Percentiles rank a stretch among this genome's conserved stretches.
These are phyloP conservation scores for Drosophila fuyamai DNA, from an alignment of 1,140 invertebrate species.

Conservation along the genomic window DNA sequence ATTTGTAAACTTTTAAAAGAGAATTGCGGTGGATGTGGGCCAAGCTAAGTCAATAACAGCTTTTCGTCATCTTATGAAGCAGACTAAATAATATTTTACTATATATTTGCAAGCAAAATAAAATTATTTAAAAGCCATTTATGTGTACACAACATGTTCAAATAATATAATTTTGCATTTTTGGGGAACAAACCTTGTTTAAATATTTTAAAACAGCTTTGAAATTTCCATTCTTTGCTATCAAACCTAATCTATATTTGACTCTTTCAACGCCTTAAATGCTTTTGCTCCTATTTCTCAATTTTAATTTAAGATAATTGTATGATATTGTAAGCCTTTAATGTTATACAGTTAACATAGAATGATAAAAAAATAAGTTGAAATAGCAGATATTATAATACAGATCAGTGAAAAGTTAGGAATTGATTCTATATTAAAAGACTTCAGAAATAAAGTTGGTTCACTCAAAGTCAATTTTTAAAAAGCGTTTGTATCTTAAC, in stretches of 20 bases:
- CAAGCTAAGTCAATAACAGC: neutral
- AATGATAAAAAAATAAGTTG: neutral
- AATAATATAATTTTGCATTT: neutral
- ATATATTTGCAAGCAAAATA: neutral
- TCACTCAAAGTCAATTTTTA: too few relatives aligned
- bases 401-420: too few relatives aligned
- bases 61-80: neutral
- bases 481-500: too few relatives aligned
- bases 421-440: too few relatives aligned
- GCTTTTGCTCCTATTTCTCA: neutral
- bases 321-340: too few relatives aligned
- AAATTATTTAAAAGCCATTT: neutral
- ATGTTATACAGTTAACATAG: too few relatives aligned
- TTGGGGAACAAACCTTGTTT: constrained; percentile 1
- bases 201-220: neutral
- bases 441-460: too few relatives aligned
- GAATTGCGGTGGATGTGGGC: neutral
- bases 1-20: constrained; percentile 19
- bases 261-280: too few relatives aligned
- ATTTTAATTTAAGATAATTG: too few relatives aligned
- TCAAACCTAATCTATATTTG: too few relatives aligned
- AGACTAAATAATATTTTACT: constrained; percentile 3
- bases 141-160: constrained; percentile 10
- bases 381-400: neutral
- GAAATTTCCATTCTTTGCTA: too few relatives aligned